Evolutionary conservation across 2,888 invertebrate species (phyloP), one percentile per base, ranked within the genome.

Genomic region (Anagyrus pseudococci): DNA sequence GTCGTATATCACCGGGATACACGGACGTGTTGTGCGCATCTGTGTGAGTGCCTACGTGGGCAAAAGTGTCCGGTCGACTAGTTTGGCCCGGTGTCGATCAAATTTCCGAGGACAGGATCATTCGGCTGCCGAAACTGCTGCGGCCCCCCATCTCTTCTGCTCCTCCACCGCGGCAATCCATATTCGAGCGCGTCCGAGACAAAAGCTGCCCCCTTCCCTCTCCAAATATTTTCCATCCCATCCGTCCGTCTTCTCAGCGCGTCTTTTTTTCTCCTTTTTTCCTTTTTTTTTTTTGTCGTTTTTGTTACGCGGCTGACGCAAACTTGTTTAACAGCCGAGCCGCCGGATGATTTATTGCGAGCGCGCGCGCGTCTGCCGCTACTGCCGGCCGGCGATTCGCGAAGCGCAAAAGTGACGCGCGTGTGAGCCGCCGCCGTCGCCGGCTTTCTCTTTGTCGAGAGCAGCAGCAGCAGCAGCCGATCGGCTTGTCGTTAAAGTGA

Each of bases 41-140:
- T n/a, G n/a, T n/a, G n/a, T n/a, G n/a, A n/a, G n/a, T n/a, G n/a
- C n/a, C n/a, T n/a, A n/a, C n/a, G n/a, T n/a, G n/a, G n/a, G n/a
- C n/a, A n/a, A n/a, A n/a, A n/a, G n/a, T n/a, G n/a, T n/a, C 71
- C 70, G 65, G 68, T 69, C 73, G 73, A 77, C 77, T 72, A 77
- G 77, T 78, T 76, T 75, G 77, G 73, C 74, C n/a, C 75, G 71
- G 77, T 76, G 79, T 80, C 78, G 79, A 80, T 80, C 77, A 79
- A 77, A 78, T 79, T 78, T 77, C 77, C 73, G 73, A 77, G 74
- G 75, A n/a, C n/a, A n/a, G n/a, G n/a, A n/a, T n/a, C n/a, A n/a
- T n/a, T n/a, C n/a, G n/a, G n/a, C n/a, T n/a, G n/a, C n/a, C n/a
- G n/a, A n/a, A n/a, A n/a, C n/a, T n/a, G n/a, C n/a, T n/a, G n/a